phyloP scores from a whole-genome alignment of 2,888 invertebrate genomes.

The Brachyptera putata region DNA sequence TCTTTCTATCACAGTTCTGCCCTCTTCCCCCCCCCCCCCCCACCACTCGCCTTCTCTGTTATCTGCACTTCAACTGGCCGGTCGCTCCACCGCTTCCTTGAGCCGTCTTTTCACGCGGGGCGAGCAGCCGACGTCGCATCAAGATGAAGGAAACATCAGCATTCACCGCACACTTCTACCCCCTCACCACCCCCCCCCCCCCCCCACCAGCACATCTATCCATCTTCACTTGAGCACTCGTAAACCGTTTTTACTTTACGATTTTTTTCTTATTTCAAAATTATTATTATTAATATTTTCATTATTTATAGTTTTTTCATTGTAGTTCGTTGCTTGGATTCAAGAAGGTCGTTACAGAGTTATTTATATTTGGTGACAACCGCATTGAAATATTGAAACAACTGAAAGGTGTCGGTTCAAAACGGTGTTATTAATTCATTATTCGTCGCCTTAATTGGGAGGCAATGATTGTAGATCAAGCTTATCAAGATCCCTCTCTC shows the following conservation, averaged over 20 bases:
- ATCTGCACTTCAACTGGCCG: conserved; percentile 6
- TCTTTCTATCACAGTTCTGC: background rate
- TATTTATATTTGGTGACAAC: too few species aligned
- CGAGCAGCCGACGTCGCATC: background rate
- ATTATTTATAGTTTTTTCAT: too few species aligned
- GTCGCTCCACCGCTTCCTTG: background rate
- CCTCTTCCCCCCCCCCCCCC: background rate
- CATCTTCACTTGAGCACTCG: conserved; percentile 11
- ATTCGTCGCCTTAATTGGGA: too few species aligned
- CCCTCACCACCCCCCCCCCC: too few species aligned
- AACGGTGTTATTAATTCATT: too few species aligned
- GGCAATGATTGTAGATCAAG: too few species aligned
- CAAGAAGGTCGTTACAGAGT: too few species aligned
- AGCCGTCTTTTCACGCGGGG: background rate
- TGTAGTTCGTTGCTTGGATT: too few species aligned
- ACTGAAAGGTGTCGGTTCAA: too few species aligned
- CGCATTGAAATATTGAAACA: too few species aligned
- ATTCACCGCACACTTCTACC: background rate
- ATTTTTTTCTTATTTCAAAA: conserved; percentile 9
- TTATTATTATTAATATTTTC: background rate
- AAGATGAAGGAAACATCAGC: too few species aligned
- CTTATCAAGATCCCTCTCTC: too few species aligned
- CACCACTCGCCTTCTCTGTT: background rate
- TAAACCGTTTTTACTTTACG: conserved; percentile 17
- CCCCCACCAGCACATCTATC: conserved; percentile 1